Evolutionary conservation across 2,113 vertebrate genomes (phyloP).

Genomic region (Thalassoma bifasciatum): DNA sequence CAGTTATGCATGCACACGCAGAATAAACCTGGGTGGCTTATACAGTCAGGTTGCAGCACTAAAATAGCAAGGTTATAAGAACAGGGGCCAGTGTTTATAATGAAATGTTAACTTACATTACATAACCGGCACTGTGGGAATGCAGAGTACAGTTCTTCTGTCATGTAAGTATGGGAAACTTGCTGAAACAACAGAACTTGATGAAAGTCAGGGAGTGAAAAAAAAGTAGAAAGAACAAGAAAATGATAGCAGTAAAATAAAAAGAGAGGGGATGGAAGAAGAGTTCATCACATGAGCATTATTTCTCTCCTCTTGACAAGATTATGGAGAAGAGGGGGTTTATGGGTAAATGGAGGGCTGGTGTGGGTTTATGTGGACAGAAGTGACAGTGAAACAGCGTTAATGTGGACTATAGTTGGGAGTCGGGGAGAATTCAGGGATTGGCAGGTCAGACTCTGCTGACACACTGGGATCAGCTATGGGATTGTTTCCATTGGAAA

Average conservation of each 20-base stretch:
- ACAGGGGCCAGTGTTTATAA: conserved; percentile 51
- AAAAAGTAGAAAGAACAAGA: conserved; percentile 61
- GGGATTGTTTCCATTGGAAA: conserved; percentile 87
- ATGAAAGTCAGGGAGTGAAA: conserved; percentile 50
- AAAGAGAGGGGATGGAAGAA: conserved; percentile 42
- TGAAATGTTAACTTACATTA: conserved; percentile 56
- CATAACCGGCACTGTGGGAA: conserved; percentile 69
- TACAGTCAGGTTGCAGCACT: conserved; percentile 31
- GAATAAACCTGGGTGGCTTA: conserved; percentile 37
- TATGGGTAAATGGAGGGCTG: conserved; percentile 42
- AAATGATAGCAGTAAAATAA: conserved; percentile 43
- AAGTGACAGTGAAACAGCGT: conserved; percentile 61
- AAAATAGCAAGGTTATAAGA: conserved; percentile 59
- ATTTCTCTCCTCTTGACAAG: conserved; percentile 46
- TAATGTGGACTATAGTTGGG: conserved; percentile 69
- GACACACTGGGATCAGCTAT: conserved; percentile 82
- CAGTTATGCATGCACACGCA: conserved; percentile 32
- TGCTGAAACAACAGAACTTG: conserved; percentile 69
- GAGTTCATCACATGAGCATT: conserved; percentile 40
- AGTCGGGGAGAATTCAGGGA: conserved; percentile 65
- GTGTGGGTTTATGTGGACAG: conserved; percentile 53
- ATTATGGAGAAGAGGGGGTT: conserved; percentile 22
- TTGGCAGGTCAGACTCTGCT: conserved; percentile 76
- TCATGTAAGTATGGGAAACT: conserved; percentile 71
- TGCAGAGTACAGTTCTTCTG: conserved; percentile 49